Evolutionary conservation across 2,113 vertebrate genomes (phyloP).

Genomic region (Tenrec ecaudatus): DNA sequence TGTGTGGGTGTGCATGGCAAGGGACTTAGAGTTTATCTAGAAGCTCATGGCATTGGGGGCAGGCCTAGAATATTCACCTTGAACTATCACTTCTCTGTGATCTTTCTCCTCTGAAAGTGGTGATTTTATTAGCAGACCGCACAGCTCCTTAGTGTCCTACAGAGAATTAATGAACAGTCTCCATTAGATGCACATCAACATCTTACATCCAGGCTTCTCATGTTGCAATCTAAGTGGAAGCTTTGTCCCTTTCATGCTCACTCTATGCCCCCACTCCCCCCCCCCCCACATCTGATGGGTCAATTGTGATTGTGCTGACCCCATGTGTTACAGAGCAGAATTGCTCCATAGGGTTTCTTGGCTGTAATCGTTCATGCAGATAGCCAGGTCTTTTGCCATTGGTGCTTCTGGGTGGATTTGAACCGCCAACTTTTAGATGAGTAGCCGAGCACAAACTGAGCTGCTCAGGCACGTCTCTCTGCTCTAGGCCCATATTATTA

Average conservation of each 20-base stretch:
- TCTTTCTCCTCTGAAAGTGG: neutral
- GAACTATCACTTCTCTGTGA: neutral
- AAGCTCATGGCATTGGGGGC: neutral
- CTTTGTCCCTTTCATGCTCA: neutral
- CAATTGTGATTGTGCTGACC: neutral
- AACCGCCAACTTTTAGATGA: neutral
- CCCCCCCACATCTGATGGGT: neutral
- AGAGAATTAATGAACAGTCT: neutral
- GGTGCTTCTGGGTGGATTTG: neutral
- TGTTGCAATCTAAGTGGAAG: neutral
- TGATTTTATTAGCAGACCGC: neutral
- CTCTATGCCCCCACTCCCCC: too few relatives aligned
- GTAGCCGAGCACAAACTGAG: neutral
- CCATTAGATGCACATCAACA: neutral
- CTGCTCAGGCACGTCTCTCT: neutral
- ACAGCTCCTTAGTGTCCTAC: neutral
- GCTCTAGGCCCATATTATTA: conserved; percentile 6
- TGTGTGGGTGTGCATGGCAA: too few relatives aligned
- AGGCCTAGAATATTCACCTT: neutral
- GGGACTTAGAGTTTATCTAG: neutral
- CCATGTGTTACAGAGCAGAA: neutral
- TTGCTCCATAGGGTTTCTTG: neutral
- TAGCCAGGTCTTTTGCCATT: neutral
- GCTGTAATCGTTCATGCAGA: neutral
- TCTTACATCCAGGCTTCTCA: neutral